Evolutionary conservation across 1,140 invertebrate species (phyloP), one percentile per base, ranked within the genome.

Genomic region (Drosophila santomea): DNA sequence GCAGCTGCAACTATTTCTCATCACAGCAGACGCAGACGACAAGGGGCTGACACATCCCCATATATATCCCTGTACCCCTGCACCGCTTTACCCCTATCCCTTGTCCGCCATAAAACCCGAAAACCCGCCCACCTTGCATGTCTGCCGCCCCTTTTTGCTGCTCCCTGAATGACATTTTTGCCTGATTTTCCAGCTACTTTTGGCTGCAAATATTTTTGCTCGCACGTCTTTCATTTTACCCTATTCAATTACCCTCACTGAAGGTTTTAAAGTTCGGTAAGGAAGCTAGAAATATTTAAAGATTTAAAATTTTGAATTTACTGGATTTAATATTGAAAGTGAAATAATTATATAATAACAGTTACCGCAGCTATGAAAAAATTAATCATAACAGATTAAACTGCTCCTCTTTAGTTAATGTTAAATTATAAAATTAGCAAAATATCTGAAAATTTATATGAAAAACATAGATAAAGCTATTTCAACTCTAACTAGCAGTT

Each of bases 1-100:
- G 78, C 78, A 81, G 78, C 78, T 81, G 78, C 78, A 81, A 81
- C 78, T 81, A 81, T 81, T 81, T 81, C 78, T 81, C 78, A 81
- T 81, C 79, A 76, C 78, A 77, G 58, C 61, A 66, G 50, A 81
- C 66, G 47, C 50, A 67, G 67, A 76, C 52, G 74, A 67, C 50
- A 76, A 41, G 61, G 78, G 56, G 73, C 57, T 64, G 80, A 78
- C 80, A 82, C 58, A 17, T 56, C 25, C 23, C 63, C 43, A 52
- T 14, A 23, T 14, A 23, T 44, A 20, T 43, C 62, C 43, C 41
- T 2, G 23, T 14, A 23, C 8, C 32, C 7, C 32, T 32, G 32
- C 20, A 20, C 20, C 1, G 20, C 20, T 20, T 20, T 32, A 2
- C 32, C 32, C 32, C 32, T 32, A 7, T 4, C 11, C 44, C 35